Base-by-base conservation (phyloP, 53 echinoderm and acorn worm species). In the Holothuria leucospilota region DNA sequence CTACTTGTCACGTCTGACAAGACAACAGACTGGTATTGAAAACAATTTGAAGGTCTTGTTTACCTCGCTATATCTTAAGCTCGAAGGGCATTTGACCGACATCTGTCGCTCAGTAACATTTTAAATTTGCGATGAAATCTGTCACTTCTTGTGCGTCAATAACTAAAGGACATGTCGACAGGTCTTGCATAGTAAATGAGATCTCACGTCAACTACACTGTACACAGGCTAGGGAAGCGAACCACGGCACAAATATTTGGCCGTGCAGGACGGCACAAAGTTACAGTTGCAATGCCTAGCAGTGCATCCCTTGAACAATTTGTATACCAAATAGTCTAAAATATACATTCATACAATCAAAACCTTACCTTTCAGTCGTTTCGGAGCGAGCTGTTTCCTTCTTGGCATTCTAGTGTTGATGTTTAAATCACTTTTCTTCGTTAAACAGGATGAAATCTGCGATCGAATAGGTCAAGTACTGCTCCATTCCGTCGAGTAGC, bases 121-220 rank as follows among this genome's bases (percentile, higher is more conserved):
- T 25, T 51, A 28, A 75, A 75, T 75, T 75, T 75, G 75, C 75
- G 13, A 46, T 75, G 51, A 75, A 75, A 75, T 49, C 51, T 75
- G 75, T 75, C 75, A 51, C 75, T 75, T 75, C 75, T 75, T 27
- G 75, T 75, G 51, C 75, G 75, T 75, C 75, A 75, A 49, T 49
- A 51, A 42, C 51, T 42, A 75, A 51, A 75, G 75, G 52, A 75
- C 75, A 42, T 23, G 16, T 27, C 75, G 75, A 75, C 56, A 56
- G 56, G 56, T 75, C 39, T 23, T 52, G 75, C 75, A 75, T 75
- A 75, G 75, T 75, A 75, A 75, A 75, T 75, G 75, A 75, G 75
- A 75, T 75, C 51, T 14, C 41, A 40, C 18, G 52, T 15, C 52
- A 75, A 41, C 52, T 75, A 42, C 75, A 52, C 40, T 29, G 28